Evolutionary conservation across 2,888 invertebrate species (phyloP).

Genomic region (Amphipyra berbera): DNA sequence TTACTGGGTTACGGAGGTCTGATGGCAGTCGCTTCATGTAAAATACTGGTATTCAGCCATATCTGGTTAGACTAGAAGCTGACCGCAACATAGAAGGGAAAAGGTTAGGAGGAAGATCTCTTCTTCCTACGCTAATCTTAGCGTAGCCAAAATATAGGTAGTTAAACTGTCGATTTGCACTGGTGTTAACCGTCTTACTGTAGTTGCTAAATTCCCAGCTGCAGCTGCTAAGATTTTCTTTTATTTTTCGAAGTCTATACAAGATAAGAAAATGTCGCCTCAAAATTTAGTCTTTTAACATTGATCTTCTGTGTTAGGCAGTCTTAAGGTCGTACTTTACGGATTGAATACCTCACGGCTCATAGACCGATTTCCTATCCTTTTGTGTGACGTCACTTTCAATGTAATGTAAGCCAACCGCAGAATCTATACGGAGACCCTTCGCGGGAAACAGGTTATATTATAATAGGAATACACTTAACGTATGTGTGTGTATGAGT

Average conservation of each 20-base stretch:
- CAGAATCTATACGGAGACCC: slow-evolving; percentile 44
- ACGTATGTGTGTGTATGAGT: slow-evolving; percentile 4
- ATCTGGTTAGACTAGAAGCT: no score
- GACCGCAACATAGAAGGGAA: no score
- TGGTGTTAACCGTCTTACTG: no score
- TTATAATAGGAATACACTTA: slow-evolving; percentile 16
- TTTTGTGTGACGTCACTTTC: slow-evolving; percentile 52
- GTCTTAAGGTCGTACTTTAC: slow-evolving; percentile 36
- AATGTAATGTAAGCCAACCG: slow-evolving; percentile 48
- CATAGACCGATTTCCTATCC: slow-evolving; percentile 55
- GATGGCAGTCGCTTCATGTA: no score
- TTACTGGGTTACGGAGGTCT: no score
- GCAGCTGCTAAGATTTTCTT: neutral
- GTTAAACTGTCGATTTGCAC: no score
- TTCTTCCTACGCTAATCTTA: no score
- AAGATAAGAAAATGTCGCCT: slow-evolving; percentile 5
- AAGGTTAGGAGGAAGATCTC: no score
- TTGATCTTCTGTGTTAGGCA: slow-evolving; percentile 25
- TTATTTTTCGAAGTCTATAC: neutral
- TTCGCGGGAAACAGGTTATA: slow-evolving; percentile 36
- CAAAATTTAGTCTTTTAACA: slow-evolving; percentile 37
- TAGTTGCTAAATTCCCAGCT: neutral
- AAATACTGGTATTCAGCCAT: no score
- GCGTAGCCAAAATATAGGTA: no score
- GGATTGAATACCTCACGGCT: slow-evolving; percentile 47